Conservation (phyloP, 1,140 invertebrate genomes). For the Pseudobourletiella spinata region DNA sequence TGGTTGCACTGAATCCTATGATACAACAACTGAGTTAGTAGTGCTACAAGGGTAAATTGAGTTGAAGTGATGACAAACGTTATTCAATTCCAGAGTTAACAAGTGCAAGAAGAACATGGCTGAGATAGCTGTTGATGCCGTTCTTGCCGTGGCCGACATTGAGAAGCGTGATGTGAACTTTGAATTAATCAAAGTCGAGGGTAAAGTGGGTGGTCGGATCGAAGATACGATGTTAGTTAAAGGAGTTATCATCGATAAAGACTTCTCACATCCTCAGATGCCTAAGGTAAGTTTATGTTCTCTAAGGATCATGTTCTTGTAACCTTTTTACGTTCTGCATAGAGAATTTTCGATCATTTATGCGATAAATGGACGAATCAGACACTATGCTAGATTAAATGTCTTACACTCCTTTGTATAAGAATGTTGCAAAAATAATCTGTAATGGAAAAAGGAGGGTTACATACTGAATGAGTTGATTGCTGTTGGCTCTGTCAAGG, state of each 20-base stretch:
- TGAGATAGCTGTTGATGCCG: slow-evolving; percentile 95
- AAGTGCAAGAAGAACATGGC: slow-evolving; percentile 94
- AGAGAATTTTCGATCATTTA: slow-evolving; percentile 29
- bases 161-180: slow-evolving; percentile 95
- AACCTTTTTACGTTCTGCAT: slow-evolving; percentile 23
- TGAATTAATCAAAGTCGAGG: slow-evolving; percentile 97
- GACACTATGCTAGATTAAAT: slow-evolving; percentile 33
- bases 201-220: slow-evolving; percentile 93
- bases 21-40: background rate
- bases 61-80: slow-evolving; percentile 1
- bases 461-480: too few relatives aligned
- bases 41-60: background rate
- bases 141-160: slow-evolving; percentile 87
- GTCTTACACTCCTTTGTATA: background rate
- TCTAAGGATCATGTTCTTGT: too few relatives aligned
- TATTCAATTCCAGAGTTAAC: slow-evolving; percentile 50
- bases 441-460: too few relatives aligned
- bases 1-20: slow-evolving; percentile 18
- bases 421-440: too few relatives aligned
- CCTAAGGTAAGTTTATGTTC: slow-evolving; percentile 66
- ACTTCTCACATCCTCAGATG: slow-evolving; percentile 99
- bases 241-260: slow-evolving; percentile 97
- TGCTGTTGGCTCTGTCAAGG: too few relatives aligned
- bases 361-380: slow-evolving; percentile 29
- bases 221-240: slow-evolving; percentile 95